Evolutionary conservation across 2,113 vertebrate species (phyloP).

Genomic region (Plotosus lineatus): DNA sequence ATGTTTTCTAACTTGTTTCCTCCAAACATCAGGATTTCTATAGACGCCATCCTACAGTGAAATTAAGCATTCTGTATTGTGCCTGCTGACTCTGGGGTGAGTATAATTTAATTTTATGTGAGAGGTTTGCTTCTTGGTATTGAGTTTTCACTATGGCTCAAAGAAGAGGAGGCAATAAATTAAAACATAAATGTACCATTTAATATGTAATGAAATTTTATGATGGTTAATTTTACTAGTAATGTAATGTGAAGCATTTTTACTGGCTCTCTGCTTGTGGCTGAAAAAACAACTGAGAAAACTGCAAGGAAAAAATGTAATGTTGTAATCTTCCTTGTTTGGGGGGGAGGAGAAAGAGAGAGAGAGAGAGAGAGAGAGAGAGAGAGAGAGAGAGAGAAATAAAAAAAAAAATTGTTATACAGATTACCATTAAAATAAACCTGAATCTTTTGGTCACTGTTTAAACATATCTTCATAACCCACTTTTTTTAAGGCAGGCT

Average conservation of each 20-base stretch:
- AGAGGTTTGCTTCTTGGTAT: background rate
- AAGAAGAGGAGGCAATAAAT: background rate
- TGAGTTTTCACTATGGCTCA: too few relatives aligned
- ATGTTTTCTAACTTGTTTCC: background rate
- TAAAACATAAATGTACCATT: background rate
- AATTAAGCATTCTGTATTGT: background rate
- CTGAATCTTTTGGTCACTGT: background rate
- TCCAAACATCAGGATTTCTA: background rate
- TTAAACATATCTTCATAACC: background rate
- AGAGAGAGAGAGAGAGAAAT: too few relatives aligned
- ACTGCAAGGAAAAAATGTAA: too few relatives aligned
- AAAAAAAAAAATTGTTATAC: too few relatives aligned
- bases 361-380: too few relatives aligned
- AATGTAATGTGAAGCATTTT: background rate
- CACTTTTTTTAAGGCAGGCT: background rate
- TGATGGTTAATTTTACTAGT: slow-evolving; percentile 23
- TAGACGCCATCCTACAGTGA: background rate
- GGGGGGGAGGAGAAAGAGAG: too few relatives aligned
- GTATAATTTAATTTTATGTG: background rate
- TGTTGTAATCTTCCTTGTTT: too few relatives aligned
- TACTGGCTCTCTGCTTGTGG: background rate
- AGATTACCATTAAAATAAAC: background rate
- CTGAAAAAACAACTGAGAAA: background rate
- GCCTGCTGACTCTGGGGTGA: background rate
- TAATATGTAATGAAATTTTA: slow-evolving; percentile 22